Conservation (phyloP, 2,888 invertebrate genomes). For the Oeneis ivallda region DNA sequence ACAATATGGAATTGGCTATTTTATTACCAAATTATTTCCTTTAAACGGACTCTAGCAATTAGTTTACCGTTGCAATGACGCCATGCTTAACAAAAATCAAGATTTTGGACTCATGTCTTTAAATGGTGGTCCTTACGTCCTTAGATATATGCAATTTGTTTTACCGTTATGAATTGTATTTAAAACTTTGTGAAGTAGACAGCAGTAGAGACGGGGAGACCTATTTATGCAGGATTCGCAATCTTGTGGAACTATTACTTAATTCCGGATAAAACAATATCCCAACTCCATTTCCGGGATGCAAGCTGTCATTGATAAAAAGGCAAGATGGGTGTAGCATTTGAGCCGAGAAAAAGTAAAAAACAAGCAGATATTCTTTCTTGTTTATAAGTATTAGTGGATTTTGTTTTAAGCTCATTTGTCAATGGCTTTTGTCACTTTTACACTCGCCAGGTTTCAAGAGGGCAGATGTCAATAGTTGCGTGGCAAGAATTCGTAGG, state of each 20-base stretch:
- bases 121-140: neutral
- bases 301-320: neutral
- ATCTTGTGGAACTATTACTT: no score
- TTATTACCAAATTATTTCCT: constrained; percentile 42
- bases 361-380: no score
- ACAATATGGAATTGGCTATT: constrained; percentile 42
- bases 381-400: neutral
- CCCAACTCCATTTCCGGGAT: neutral
- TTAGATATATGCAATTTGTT: neutral
- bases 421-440: neutral
- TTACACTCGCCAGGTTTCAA: constrained; percentile 3
- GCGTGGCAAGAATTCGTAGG: neutral
- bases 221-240: neutral
- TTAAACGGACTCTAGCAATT: constrained; percentile 41
- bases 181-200: neutral
- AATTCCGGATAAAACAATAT: no score
- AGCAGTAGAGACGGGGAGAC: neutral
- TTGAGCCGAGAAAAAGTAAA: neutral
- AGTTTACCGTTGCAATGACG: constrained; percentile 41
- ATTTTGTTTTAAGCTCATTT: neutral
- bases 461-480: constrained; percentile 10
- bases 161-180: constrained; percentile 4
- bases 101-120: constrained; percentile 23
- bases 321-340: neutral
- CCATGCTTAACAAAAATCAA: constrained; percentile 25